Percentiles rank a stretch among this genome's conserved stretches.
phyloP scores from a whole-genome alignment of 2,113 vertebrate species.

The Grammomys dolichurus region DNA sequence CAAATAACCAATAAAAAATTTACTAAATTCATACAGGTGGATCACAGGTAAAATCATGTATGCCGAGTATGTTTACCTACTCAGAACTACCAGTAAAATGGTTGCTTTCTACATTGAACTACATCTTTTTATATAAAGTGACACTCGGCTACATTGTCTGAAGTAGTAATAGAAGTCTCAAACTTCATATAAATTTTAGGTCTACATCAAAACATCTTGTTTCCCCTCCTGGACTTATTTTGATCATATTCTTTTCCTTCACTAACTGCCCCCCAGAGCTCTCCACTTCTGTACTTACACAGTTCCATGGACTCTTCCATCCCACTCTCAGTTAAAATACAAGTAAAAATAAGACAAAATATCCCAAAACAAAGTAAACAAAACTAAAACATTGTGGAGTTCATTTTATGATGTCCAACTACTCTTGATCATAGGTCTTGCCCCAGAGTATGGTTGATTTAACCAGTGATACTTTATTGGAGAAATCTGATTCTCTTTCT shows the following conservation, averaged over 20 bases:
- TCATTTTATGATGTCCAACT: not conserved
- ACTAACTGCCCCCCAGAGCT: too few relatives aligned
- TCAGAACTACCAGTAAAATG: not conserved
- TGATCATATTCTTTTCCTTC: not conserved
- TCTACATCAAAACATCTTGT: not conserved
- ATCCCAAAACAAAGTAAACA: not conserved
- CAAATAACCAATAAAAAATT: too few relatives aligned
- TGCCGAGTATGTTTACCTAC: not conserved
- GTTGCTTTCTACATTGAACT: not conserved
- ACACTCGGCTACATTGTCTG: not conserved
- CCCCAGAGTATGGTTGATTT: not conserved
- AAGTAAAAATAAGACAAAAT: not conserved
- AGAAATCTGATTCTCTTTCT: not conserved
- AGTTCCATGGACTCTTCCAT: not conserved
- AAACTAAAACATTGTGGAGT: not conserved
- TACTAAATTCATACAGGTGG: not conserved
- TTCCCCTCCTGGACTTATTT: not conserved
- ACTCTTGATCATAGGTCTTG: not conserved
- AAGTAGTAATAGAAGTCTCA: not conserved
- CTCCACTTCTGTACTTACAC: not conserved
- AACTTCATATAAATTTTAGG: not conserved
- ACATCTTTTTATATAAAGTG: not conserved
- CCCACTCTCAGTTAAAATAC: not conserved
- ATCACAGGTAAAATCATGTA: not conserved
- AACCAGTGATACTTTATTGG: not conserved